Conservation (phyloP, 1,140 invertebrate species). For the Tetragnatha versicolor region DNA sequence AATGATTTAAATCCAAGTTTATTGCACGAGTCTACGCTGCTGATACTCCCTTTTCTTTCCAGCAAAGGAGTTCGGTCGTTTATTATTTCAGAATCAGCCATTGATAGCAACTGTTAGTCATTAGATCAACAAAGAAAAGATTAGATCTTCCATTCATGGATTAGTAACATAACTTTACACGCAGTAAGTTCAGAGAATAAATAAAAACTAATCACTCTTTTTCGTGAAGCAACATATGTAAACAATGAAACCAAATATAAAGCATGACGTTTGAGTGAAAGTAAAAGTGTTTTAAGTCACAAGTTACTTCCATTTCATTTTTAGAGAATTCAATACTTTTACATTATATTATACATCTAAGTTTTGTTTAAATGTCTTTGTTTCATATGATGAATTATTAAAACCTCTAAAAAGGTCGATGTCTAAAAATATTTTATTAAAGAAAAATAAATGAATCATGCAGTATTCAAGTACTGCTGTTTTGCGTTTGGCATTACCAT, state of each 20-base stretch:
- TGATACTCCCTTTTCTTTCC: constrained; percentile 40
- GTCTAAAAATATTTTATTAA: no score
- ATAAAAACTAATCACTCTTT: neutral
- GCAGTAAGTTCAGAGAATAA: neutral
- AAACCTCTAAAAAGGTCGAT: no score
- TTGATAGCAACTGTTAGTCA: constrained; percentile 17
- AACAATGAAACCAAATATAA: neutral
- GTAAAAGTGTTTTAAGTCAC: constrained; percentile 15
- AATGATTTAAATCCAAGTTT: constrained; percentile 9
- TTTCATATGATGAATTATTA: no score
- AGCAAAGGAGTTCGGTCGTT: constrained; percentile 42
- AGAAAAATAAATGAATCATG: no score
- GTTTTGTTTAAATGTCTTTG: no score
- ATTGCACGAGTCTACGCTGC: constrained; percentile 33
- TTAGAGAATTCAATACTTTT: no score
- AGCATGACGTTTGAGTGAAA: neutral
- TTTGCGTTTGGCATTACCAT: no score
- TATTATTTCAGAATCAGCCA: constrained; percentile 45
- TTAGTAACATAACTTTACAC: no score
- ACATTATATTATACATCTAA: no score
- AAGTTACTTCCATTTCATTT: no score
- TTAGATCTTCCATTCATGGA: neutral
- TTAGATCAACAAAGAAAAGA: neutral
- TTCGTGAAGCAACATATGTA: constrained; percentile 18
- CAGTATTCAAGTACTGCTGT: no score